phyloP scores from a whole-genome alignment of 2,113 vertebrate genomes.

The Silurus asotus region DNA sequence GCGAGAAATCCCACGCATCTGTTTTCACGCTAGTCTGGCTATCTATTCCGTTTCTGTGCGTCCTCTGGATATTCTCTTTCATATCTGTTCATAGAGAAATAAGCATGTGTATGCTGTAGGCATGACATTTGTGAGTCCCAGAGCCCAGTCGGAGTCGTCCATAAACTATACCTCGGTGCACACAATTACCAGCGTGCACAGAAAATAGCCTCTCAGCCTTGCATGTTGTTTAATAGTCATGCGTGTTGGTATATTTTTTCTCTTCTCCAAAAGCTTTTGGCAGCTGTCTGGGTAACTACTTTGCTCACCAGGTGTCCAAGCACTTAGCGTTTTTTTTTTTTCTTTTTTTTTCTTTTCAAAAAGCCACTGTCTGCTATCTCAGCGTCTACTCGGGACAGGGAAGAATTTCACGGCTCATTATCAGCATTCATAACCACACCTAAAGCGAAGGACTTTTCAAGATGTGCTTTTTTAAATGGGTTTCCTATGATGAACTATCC shows the following conservation, averaged over 20 bases:
- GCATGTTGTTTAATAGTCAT: slow-evolving; percentile 48
- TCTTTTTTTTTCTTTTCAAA: slow-evolving; percentile 27
- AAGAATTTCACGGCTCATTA: slow-evolving; percentile 60
- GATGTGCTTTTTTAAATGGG: slow-evolving; percentile 54
- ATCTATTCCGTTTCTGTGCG: background rate
- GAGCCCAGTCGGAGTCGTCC: background rate
- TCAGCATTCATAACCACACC: slow-evolving; percentile 54
- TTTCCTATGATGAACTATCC: slow-evolving; percentile 50
- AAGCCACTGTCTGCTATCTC: slow-evolving; percentile 47
- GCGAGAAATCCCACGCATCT: background rate
- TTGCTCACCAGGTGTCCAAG: slow-evolving; percentile 52
- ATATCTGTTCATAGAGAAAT: background rate
- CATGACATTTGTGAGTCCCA: slow-evolving; percentile 15
- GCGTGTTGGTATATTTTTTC: slow-evolving; percentile 9
- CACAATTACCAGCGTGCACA: slow-evolving; percentile 33
- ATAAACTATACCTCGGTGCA: slow-evolving; percentile 20
- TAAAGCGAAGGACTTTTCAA: slow-evolving; percentile 61
- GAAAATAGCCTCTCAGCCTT: slow-evolving; percentile 42
- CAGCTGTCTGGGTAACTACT: slow-evolving; percentile 48
- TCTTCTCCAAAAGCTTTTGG: slow-evolving; percentile 46
- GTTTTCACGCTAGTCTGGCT: background rate
- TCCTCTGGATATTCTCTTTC: background rate
- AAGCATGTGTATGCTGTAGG: background rate
- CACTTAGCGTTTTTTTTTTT: slow-evolving; percentile 49
- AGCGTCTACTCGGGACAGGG: slow-evolving; percentile 32